phyloP scores from a whole-genome alignment of 2,797 vertebrate species.

The Ctenochaetus hawaiiensis region DNA sequence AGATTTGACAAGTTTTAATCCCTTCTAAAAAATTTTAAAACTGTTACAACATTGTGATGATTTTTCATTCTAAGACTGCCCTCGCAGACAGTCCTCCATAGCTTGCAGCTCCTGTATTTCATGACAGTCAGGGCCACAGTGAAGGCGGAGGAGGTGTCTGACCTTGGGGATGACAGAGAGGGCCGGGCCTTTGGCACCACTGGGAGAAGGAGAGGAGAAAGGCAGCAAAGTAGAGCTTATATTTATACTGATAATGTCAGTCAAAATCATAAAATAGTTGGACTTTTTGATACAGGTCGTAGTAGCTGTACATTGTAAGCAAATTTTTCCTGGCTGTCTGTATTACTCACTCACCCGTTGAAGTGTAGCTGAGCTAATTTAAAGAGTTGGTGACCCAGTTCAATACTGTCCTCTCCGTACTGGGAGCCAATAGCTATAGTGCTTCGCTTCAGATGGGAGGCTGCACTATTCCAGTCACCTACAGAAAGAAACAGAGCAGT shows the following conservation, averaged over 20 bases:
- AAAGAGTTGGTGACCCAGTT: slow-evolving; percentile 92
- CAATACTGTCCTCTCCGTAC: slow-evolving; percentile 91
- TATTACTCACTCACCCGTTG: slow-evolving; percentile 87
- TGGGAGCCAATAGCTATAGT: slow-evolving; percentile 82
- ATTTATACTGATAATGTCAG: slow-evolving; percentile 22
- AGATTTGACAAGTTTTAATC: slow-evolving; percentile 28
- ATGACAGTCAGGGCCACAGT: slow-evolving; percentile 84
- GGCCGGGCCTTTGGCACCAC: slow-evolving; percentile 85
- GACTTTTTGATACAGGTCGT: background rate
- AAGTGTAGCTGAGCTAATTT: slow-evolving; percentile 96
- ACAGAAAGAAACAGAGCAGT: slow-evolving; percentile 19
- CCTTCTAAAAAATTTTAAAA: slow-evolving; percentile 11
- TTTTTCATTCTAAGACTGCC: slow-evolving; percentile 31
- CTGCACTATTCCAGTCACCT: slow-evolving; percentile 93
- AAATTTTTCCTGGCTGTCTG: background rate
- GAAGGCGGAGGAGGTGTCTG: slow-evolving; percentile 86
- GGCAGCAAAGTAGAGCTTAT: background rate
- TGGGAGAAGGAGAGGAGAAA: slow-evolving; percentile 66
- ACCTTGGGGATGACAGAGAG: slow-evolving; percentile 87
- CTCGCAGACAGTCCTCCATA: slow-evolving; percentile 91
- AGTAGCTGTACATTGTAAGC: background rate
- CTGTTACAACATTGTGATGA: background rate
- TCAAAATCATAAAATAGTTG: slow-evolving; percentile 6
- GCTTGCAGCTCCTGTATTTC: slow-evolving; percentile 90
- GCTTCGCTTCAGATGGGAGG: slow-evolving; percentile 87